phyloP scores from a whole-genome alignment of 2,888 invertebrate genomes.

The Auanema sp. region DNA sequence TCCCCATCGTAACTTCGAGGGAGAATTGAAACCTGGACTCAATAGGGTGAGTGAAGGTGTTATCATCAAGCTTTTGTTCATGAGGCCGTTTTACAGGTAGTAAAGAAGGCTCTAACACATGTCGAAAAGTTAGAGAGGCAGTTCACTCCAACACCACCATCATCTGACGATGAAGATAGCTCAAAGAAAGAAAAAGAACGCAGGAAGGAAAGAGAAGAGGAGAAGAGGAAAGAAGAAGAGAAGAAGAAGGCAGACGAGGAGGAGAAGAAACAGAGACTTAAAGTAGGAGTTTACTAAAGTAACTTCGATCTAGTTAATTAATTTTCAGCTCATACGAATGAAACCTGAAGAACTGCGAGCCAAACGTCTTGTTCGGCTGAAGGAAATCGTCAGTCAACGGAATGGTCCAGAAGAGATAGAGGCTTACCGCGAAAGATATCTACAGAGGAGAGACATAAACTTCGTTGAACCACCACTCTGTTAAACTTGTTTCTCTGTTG shows the following conservation, averaged over 20 bases:
- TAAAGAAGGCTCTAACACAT: slow-evolving; percentile 30
- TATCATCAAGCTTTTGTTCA: neutral
- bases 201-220: slow-evolving; percentile 17
- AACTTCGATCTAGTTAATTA: too few species aligned
- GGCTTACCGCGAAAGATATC: slow-evolving; percentile 26
- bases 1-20: slow-evolving; percentile 36
- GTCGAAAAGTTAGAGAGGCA: slow-evolving; percentile 34
- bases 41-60: slow-evolving; percentile 21
- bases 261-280: too few species aligned
- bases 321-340: neutral
- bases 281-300: too few species aligned
- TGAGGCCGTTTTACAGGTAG: slow-evolving; percentile 15
- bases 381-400: slow-evolving; percentile 40
- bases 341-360: slow-evolving; percentile 26
- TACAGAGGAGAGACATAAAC: neutral
- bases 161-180: slow-evolving; percentile 38
- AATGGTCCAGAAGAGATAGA: slow-evolving; percentile 44
- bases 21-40: slow-evolving; percentile 44
- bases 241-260: slow-evolving; percentile 16
- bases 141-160: slow-evolving; percentile 44
- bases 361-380: slow-evolving; percentile 31
- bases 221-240: slow-evolving; percentile 15
- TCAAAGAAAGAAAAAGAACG: slow-evolving; percentile 11
- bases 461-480: neutral
- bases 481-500: too few species aligned